Conservation (phyloP, 2,797 vertebrate species). For the Podarcis lilfordi region DNA sequence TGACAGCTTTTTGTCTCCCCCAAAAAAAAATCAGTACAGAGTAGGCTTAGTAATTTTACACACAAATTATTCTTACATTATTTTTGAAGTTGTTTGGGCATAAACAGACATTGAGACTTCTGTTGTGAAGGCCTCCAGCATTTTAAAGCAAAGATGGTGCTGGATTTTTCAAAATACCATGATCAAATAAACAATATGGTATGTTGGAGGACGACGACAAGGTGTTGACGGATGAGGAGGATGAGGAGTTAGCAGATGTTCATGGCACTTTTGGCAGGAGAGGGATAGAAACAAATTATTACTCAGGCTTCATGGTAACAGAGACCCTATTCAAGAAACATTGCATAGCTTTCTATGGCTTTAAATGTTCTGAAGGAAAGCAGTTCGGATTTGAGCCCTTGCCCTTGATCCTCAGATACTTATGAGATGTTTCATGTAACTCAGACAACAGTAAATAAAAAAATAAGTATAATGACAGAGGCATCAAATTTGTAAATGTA, state of each 20-base stretch:
- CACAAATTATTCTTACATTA: slow-evolving; percentile 61
- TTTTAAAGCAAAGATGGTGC: background rate
- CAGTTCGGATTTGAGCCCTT: background rate
- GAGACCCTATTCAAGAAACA: background rate
- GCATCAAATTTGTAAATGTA: background rate
- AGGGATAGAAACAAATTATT: background rate
- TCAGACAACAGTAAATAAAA: background rate
- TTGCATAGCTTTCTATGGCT: too few species aligned
- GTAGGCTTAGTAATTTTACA: slow-evolving; percentile 67
- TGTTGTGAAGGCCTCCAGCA: background rate
- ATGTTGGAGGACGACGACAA: background rate
- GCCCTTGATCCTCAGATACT: background rate
- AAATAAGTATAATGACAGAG: background rate
- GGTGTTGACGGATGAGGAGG: too few species aligned
- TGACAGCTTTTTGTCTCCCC: too few species aligned
- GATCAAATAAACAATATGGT: background rate
- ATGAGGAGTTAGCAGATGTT: slow-evolving; percentile 1
- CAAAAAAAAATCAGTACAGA: background rate
- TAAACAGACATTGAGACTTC: background rate
- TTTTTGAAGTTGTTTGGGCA: slow-evolving; percentile 69
- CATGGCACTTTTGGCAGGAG: background rate
- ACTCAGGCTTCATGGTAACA: background rate
- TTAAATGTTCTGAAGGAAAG: background rate
- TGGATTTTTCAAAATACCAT: background rate
- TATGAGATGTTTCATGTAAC: background rate